Conservation (phyloP, 2,113 vertebrate species). For the Sakesphorus luctuosus region DNA sequence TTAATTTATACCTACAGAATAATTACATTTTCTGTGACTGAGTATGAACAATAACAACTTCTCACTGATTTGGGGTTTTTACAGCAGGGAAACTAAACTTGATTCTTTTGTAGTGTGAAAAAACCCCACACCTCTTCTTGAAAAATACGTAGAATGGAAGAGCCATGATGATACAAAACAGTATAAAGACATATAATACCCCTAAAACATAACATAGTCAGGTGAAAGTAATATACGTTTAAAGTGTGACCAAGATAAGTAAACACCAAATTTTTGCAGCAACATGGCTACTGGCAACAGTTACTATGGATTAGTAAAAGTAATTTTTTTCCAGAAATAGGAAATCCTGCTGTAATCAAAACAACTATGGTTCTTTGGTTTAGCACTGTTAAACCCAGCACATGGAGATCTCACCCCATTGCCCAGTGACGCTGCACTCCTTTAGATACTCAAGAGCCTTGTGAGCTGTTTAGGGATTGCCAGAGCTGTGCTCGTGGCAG, state of each 20-base stretch:
- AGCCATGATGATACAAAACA: neutral
- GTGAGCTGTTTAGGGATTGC: neutral
- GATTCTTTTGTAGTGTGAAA: neutral
- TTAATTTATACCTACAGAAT: neutral
- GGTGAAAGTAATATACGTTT: neutral
- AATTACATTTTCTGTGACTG: neutral
- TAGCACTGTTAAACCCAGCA: neutral
- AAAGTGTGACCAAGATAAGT: neutral
- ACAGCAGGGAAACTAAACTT: neutral
- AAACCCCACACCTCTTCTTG: neutral
- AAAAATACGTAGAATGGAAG: neutral
- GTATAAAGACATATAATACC: neutral
- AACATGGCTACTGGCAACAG: neutral
- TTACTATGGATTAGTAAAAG: neutral
- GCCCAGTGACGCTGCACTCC: neutral
- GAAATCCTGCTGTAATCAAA: neutral
- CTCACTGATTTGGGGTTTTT: neutral
- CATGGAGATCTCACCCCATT: accelerated
- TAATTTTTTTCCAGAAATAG: accelerated
- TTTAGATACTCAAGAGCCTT: neutral
- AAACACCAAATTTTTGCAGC: neutral
- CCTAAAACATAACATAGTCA: neutral
- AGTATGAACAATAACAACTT: neutral
- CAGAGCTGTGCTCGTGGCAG: neutral
- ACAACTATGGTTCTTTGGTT: neutral